phyloP scores from a whole-genome alignment of 2,113 vertebrate species.

The Prionailurus bengalensis region DNA sequence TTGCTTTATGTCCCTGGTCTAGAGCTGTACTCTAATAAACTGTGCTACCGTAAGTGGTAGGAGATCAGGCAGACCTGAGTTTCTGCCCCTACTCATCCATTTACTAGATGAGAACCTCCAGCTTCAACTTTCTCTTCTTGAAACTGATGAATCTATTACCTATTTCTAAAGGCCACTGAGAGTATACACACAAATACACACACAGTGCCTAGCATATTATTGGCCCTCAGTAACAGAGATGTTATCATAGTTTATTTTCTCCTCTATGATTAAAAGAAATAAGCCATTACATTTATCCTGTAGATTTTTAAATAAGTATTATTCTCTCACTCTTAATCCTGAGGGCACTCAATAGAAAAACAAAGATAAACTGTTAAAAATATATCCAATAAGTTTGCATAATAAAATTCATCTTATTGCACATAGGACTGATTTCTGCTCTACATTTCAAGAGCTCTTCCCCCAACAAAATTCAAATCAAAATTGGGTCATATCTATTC shows the following conservation, averaged over 20 bases:
- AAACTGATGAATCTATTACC: background rate
- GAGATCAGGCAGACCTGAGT: background rate
- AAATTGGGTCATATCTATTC: conserved; percentile 15
- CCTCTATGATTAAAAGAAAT: background rate
- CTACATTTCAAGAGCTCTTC: background rate
- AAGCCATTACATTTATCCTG: background rate
- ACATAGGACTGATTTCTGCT: background rate
- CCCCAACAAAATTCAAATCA: background rate
- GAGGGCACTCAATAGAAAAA: background rate
- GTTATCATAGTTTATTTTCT: background rate
- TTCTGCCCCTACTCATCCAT: background rate
- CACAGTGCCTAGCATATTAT: background rate
- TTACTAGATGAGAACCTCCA: background rate
- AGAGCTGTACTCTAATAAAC: background rate
- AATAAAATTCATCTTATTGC: background rate
- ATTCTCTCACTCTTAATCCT: background rate
- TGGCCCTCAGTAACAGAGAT: background rate
- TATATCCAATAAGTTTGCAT: background rate
- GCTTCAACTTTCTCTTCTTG: background rate
- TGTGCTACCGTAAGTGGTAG: too few relatives aligned
- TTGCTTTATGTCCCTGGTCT: background rate
- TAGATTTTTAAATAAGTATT: conserved; percentile 34
- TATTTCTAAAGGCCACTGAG: background rate
- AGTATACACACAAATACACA: background rate
- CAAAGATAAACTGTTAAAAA: background rate